A percentile compares a stretch with the other conserved stretches of the same genome.
Evolutionary conservation across 2,113 vertebrate genomes (phyloP).

Genomic region (Gavia stellata): DNA sequence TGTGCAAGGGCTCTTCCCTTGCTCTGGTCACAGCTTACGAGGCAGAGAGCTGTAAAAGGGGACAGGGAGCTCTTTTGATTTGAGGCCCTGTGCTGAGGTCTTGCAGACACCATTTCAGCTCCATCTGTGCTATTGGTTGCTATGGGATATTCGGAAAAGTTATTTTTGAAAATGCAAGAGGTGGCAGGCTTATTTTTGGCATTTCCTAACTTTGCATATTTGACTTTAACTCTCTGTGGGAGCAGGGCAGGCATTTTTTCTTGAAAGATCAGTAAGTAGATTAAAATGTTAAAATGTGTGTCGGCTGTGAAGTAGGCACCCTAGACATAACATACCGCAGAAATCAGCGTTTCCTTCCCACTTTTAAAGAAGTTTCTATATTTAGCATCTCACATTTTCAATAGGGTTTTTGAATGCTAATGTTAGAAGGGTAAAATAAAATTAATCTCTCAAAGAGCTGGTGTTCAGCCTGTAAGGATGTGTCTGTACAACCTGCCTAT

Average conservation of each 20-base stretch:
- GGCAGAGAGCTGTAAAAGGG: not conserved
- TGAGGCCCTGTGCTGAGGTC: not conserved
- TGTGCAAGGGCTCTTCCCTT: not conserved
- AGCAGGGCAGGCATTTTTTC: not conserved
- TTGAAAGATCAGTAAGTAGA: not conserved
- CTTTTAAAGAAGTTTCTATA: not conserved
- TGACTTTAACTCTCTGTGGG: not conserved
- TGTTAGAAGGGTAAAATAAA: conserved; percentile 13
- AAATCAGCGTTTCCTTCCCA: conserved; percentile 2
- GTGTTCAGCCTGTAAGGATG: not conserved
- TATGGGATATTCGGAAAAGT: not conserved
- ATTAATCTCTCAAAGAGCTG: not conserved
- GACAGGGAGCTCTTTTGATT: not conserved
- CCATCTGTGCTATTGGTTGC: not conserved
- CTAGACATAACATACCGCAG: not conserved
- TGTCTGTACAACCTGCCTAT: not conserved
- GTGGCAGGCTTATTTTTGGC: not conserved
- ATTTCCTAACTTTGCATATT: not conserved
- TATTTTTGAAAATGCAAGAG: conserved; percentile 8
- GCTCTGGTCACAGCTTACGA: not conserved
- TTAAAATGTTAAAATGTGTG: not conserved
- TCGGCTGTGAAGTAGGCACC: not conserved
- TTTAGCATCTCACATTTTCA: not conserved
- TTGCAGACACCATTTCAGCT: not conserved
- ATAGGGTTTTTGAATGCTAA: not conserved